phyloP scores from a whole-genome alignment of 2,888 invertebrate species.

The Lepidochitona cinerea region DNA sequence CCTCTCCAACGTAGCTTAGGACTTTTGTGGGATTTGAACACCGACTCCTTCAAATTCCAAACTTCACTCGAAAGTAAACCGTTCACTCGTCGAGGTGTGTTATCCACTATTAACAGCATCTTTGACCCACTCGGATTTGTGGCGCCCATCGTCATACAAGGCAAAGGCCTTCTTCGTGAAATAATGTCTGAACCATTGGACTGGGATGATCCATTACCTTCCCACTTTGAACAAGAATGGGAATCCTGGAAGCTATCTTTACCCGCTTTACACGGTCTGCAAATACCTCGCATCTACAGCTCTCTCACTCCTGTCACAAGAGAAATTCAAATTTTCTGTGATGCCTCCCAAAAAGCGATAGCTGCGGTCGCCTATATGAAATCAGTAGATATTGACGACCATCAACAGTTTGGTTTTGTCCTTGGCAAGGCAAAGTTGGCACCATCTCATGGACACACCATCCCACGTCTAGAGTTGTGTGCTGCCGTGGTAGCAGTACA shows the following conservation, averaged over 20 bases:
- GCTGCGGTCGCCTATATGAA: no score
- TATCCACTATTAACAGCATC: slow-evolving; percentile 32
- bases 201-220: slow-evolving; percentile 41
- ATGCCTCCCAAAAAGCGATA: no score
- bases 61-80: slow-evolving; percentile 21
- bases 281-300: no score
- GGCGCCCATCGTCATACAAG: slow-evolving; percentile 26
- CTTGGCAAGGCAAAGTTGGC: no score
- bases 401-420: no score
- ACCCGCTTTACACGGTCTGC: no score
- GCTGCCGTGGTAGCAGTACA: no score
- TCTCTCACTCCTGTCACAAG: no score
- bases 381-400: no score
- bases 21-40: slow-evolving; percentile 8
- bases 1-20: slow-evolving; percentile 11
- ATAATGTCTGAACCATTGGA: slow-evolving; percentile 20
- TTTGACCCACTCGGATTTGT: slow-evolving; percentile 40
- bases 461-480: no score
- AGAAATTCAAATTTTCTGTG: no score
- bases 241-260: slow-evolving; percentile 28
- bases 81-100: slow-evolving; percentile 26
- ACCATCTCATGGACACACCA: no score
- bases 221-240: slow-evolving; percentile 19
- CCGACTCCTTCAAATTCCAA: slow-evolving; percentile 25
- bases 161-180: slow-evolving; percentile 34